A percentile compares a stretch with the other conserved stretches of the same genome.
Evolutionary conservation across 1,140 invertebrate genomes (phyloP).

Genomic region (Gryllus bimaculatus): DNA sequence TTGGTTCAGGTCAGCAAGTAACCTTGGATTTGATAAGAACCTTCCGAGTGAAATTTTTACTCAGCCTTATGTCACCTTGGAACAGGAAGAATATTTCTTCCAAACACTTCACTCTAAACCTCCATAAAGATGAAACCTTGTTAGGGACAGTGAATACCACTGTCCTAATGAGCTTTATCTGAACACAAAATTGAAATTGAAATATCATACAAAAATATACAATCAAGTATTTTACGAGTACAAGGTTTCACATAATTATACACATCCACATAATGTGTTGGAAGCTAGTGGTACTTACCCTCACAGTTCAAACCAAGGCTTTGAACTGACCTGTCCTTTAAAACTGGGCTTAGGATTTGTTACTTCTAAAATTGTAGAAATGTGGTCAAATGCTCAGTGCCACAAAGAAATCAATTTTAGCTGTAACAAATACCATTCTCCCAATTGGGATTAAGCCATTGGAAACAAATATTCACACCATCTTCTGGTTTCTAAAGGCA

Average conservation of each 20-base stretch:
- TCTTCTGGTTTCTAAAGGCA: slow-evolving; percentile 20
- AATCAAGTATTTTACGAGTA: neutral
- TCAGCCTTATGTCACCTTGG: neutral
- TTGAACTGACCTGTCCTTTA: slow-evolving; percentile 18
- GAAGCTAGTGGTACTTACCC: neutral
- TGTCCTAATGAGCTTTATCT: neutral
- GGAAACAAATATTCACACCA: slow-evolving; percentile 15
- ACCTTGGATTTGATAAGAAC: slow-evolving; percentile 18
- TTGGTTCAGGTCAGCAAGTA: slow-evolving; percentile 19
- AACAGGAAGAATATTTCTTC: neutral
- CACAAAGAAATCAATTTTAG: neutral
- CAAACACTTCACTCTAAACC: neutral
- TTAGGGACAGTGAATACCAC: neutral
- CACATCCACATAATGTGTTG: neutral
- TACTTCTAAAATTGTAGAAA: neutral
- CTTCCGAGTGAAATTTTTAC: slow-evolving; percentile 9
- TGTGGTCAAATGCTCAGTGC: neutral
- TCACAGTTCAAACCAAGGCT: slow-evolving; percentile 14
- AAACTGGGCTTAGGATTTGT: slow-evolving; percentile 14
- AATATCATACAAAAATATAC: slow-evolving; percentile 6
- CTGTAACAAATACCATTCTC: neutral
- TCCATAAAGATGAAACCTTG: neutral
- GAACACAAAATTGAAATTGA: neutral
- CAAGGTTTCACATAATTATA: neutral
- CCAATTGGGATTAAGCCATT: slow-evolving; percentile 13